phyloP scores from a whole-genome alignment of 1,140 invertebrate species.

The Sitophilus oryzae region DNA sequence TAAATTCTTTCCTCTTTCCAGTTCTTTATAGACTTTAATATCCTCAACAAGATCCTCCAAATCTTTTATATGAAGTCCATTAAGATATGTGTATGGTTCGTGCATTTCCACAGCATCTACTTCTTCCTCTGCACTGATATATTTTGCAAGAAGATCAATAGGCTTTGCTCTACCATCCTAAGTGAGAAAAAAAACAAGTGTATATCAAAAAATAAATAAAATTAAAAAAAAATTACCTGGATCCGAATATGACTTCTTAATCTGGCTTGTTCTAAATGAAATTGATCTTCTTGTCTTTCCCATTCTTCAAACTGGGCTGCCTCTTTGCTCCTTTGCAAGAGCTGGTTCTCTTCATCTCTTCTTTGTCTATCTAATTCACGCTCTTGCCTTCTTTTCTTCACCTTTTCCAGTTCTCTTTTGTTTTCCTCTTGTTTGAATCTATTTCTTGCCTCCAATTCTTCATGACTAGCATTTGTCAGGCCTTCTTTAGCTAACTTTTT shows the following conservation, averaged over 20 bases:
- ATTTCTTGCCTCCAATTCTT: conserved; percentile 81
- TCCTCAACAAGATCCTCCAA: conserved; percentile 97
- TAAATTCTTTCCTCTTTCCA: conserved; percentile 79
- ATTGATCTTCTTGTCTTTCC: conserved; percentile 91
- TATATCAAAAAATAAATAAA: neutral
- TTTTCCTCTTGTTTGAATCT: conserved; percentile 87
- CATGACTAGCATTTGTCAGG: conserved; percentile 66
- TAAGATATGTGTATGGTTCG: conserved; percentile 94
- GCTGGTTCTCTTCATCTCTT: conserved; percentile 83
- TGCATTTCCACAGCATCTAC: conserved; percentile 95
- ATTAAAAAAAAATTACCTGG: conserved; percentile 49
- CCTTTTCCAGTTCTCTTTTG: conserved; percentile 81
- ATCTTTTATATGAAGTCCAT: conserved; percentile 85
- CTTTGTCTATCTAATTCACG: conserved; percentile 84
- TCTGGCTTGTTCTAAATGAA: conserved; percentile 84
- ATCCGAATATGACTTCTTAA: conserved; percentile 90
- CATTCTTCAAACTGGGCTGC: conserved; percentile 91
- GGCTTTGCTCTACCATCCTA: conserved; percentile 71
- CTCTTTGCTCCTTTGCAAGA: conserved; percentile 87
- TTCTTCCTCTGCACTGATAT: conserved; percentile 88
- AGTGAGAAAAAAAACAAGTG: neutral
- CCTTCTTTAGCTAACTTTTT: conserved; percentile 97
- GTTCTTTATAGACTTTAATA: conserved; percentile 87
- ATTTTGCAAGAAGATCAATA: conserved; percentile 95
- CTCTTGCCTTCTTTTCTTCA: conserved; percentile 85